Conservation (phyloP, 2,797 vertebrate genomes). For the Syngnathus rostellatus region DNA sequence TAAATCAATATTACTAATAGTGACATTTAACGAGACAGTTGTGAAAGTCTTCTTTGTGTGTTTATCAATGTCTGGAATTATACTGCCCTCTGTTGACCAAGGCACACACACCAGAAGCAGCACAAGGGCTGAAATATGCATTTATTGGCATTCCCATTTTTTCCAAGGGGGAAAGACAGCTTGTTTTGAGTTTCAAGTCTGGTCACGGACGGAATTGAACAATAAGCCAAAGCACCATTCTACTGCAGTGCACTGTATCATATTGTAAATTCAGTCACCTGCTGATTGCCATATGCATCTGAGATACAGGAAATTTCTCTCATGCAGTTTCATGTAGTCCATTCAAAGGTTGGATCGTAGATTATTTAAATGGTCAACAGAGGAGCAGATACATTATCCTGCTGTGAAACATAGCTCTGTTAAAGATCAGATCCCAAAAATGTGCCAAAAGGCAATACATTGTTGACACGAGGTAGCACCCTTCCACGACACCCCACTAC, state of each 20-base stretch:
- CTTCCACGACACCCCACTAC: not conserved
- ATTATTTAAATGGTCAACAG: slow-evolving; percentile 7
- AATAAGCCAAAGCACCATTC: not conserved
- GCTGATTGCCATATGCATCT: not conserved
- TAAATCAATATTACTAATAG: too few relatives aligned
- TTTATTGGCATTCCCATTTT: not conserved
- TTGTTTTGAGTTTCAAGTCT: not conserved
- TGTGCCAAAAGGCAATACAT: not conserved
- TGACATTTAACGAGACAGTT: too few relatives aligned
- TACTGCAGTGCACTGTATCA: not conserved
- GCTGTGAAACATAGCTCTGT: slow-evolving; percentile 10
- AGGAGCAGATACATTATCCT: slow-evolving; percentile 6
- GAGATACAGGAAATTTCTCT: not conserved
- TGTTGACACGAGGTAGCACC: not conserved
- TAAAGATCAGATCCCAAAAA: slow-evolving; percentile 1
- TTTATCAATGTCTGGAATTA: not conserved
- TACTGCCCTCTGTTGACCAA: not conserved
- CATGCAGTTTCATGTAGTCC: not conserved
- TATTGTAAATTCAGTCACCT: not conserved
- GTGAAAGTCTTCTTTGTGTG: not conserved
- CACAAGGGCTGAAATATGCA: not conserved
- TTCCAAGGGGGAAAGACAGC: not conserved
- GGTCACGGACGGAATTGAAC: not conserved
- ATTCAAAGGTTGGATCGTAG: not conserved
- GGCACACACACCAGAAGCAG: not conserved